These are phyloP conservation scores for Helicoverpa zea DNA, from an alignment of 1,140 invertebrate species.

Conservation along the genomic window DNA sequence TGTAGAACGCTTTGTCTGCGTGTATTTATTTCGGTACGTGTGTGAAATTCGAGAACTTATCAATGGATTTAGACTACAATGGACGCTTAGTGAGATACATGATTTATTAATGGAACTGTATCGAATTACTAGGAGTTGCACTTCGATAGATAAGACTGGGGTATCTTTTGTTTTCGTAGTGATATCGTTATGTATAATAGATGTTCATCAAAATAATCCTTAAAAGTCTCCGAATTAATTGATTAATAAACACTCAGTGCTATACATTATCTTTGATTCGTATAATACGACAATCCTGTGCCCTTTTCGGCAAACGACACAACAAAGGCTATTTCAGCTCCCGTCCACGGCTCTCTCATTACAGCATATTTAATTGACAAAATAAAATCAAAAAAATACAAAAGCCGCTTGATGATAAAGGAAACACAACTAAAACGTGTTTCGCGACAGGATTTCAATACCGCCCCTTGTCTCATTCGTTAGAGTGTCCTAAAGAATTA, in stretches of 20 bases:
- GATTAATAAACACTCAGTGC: too few relatives aligned
- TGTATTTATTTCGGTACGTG: constrained; percentile 24
- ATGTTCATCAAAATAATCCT: too few relatives aligned
- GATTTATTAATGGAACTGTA: background rate
- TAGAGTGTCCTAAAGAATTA: constrained; percentile 61
- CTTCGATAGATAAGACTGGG: too few relatives aligned
- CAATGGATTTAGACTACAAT: background rate
- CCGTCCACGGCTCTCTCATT: background rate
- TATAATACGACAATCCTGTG: background rate
- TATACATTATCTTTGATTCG: too few relatives aligned
- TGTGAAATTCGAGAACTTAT: constrained; percentile 27
- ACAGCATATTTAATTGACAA: constrained; percentile 37
- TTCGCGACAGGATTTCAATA: constrained; percentile 39
- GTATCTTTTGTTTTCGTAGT: too few relatives aligned
- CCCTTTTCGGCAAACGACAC: background rate
- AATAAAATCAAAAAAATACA: constrained; percentile 20
- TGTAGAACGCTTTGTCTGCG: constrained; percentile 3
- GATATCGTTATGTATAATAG: too few relatives aligned
- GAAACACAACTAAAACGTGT: constrained; percentile 14
- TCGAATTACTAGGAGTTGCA: background rate
- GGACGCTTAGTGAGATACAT: background rate
- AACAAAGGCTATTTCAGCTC: constrained; percentile 18
- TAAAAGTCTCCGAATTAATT: too few relatives aligned
- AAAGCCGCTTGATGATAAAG: background rate
- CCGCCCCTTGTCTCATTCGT: constrained; percentile 56